Conservation (phyloP, 2,113 vertebrate species). For the Dolichallabes microphthalmus region DNA sequence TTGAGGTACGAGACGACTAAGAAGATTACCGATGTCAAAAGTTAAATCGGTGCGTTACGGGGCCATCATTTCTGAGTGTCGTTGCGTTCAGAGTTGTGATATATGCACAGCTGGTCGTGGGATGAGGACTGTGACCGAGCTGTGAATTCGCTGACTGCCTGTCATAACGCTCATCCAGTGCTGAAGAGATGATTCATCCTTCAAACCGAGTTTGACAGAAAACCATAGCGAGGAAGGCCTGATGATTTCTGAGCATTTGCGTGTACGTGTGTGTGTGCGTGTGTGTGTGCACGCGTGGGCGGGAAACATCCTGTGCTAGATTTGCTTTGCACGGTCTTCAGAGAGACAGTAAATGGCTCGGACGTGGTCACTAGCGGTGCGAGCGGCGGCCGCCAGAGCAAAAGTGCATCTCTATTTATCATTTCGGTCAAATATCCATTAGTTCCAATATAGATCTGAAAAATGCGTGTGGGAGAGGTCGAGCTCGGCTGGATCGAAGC, state of each 20-base stretch:
- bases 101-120: conserved; percentile 50
- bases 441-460: conserved; percentile 50
- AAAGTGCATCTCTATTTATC: conserved; percentile 58
- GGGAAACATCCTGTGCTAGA: conserved; percentile 65
- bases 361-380: conserved; percentile 47
- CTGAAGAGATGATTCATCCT: conserved; percentile 67
- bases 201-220: conserved; percentile 55
- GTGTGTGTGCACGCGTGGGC: conserved; percentile 3
- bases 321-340: conserved; percentile 62
- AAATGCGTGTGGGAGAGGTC: conserved; percentile 23
- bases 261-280: conserved; percentile 8
- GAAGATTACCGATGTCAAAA: conserved; percentile 1
- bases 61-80: background rate
- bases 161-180: conserved; percentile 61
- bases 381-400: conserved; percentile 50
- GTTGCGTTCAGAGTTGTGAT: conserved; percentile 10
- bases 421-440: conserved; percentile 54
- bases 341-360: conserved; percentile 66
- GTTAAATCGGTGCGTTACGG: background rate
- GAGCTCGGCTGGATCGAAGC: conserved; percentile 11
- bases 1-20: background rate
- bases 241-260: conserved; percentile 7
- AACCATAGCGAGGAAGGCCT: conserved; percentile 6
- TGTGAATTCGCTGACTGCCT: conserved; percentile 64
- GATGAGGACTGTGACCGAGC: conserved; percentile 59